Evolutionary conservation across 2,113 vertebrate genomes (phyloP), one percentile per base, ranked within the genome.

Genomic region (Alosa alosa): DNA sequence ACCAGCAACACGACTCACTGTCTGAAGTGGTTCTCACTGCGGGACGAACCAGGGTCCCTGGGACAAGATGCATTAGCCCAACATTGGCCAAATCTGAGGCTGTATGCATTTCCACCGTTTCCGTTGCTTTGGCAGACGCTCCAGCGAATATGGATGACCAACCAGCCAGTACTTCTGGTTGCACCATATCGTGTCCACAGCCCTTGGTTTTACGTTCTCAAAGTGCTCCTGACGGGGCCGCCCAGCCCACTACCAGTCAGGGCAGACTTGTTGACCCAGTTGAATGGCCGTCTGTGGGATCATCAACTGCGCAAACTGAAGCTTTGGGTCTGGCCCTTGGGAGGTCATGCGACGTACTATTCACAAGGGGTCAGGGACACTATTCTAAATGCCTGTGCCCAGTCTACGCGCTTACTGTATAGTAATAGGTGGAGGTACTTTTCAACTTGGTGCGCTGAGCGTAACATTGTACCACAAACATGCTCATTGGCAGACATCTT

Each of bases 61-160:
- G 84, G 84, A 3, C 72, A 55, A 20, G 8, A 50, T 84, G 15
- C 46, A 18, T 49, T 84, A n/a, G 46, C 68, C n/a, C 46, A 50
- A 11, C 45, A 47, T 13, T 81, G 46, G 46, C 31, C 36, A 11
- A 52, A 50, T n/a, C 46, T 68, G 45, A 46, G n/a, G 11, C n/a
- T 78, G 18, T 41, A 84, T 78, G 68, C 84, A 18, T 84, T 84
- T 41, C 68, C 68, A 15, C 64, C 46, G 31, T 78, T 84, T 22
- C 82, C 17, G 1, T 3, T 83, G 25, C 31, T 83, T 3, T 60
- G 82, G 39, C 39, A 49, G 47, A 47, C 72, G 25, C 83, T 84
- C n/a, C 41, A 45, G 44, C 45, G 5, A 1, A 75, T 84, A 46
- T 6, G 7, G 9, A 17, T 75, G 46, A 84, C 11, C 22, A 84